These are phyloP conservation scores for Aurelia coerulea DNA, from an alignment of 30 jellyfish, hydroid and myxozoan genomes.

Conservation along the genomic window DNA sequence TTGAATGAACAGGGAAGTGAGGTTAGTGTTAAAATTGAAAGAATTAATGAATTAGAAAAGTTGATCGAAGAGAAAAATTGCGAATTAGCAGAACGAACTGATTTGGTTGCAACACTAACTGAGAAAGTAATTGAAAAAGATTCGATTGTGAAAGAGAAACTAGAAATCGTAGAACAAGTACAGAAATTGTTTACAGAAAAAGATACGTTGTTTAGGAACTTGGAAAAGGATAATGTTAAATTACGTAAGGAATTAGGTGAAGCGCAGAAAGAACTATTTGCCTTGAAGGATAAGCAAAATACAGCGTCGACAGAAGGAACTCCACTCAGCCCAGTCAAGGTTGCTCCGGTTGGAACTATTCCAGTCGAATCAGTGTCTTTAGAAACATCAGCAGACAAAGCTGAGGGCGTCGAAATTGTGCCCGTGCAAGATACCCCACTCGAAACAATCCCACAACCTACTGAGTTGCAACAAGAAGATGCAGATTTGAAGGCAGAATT, in stretches of 20 bases:
- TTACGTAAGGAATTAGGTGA: slow-evolving; percentile 36
- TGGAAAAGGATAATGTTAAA: slow-evolving; percentile 47
- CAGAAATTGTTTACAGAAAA: slow-evolving; percentile 27
- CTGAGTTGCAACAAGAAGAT: background rate
- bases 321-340: background rate
- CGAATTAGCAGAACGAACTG: slow-evolving; percentile 12
- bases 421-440: background rate
- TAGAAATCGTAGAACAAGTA: slow-evolving; percentile 17
- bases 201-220: slow-evolving; percentile 11
- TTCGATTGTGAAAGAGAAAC: background rate
- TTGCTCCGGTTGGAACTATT: background rate
- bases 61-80: slow-evolving; percentile 3
- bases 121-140: slow-evolving; percentile 33
- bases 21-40: background rate
- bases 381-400: slow-evolving; percentile 12
- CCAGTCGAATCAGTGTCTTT: background rate
- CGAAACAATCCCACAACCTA: background rate
- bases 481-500: slow-evolving; percentile 57
- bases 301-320: background rate
- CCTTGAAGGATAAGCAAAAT: background rate
- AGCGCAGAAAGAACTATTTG: background rate
- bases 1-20: background rate
- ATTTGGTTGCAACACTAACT: background rate
- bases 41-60: background rate
- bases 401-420: background rate